phyloP scores from a whole-genome alignment of 2,888 invertebrate genomes.

The Periphyllus acericola region DNA sequence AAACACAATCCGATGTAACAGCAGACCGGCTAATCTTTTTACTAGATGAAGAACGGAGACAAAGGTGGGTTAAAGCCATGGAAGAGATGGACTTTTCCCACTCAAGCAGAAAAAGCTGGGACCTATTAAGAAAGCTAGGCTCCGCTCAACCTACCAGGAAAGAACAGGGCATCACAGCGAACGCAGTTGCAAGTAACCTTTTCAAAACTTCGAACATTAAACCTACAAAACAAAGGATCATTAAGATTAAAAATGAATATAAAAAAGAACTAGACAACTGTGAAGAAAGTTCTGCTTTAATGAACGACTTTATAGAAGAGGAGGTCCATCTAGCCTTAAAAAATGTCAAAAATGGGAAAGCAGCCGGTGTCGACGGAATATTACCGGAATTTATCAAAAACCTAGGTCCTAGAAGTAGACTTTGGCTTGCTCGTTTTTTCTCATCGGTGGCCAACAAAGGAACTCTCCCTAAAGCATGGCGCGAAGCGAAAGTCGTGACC shows the following conservation, averaged over 20 bases:
- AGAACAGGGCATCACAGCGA: neutral
- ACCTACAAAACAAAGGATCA: constrained; percentile 28
- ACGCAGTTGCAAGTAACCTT: no score
- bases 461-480: constrained; percentile 33
- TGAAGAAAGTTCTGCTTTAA: constrained; percentile 36
- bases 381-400: constrained; percentile 39
- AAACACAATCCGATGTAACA: constrained; percentile 35
- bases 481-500: no score
- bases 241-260: constrained; percentile 27
- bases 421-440: constrained; percentile 36
- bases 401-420: constrained; percentile 30
- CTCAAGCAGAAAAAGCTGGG: constrained; percentile 14
- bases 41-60: constrained; percentile 21
- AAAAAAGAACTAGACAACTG: constrained; percentile 40
- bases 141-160: constrained; percentile 12
- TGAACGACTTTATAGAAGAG: constrained; percentile 43
- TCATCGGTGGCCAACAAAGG: constrained; percentile 2
- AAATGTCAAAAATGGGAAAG: no score
- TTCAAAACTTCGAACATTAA: constrained; percentile 39
- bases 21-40: neutral
- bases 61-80: constrained; percentile 21
- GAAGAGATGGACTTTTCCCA: constrained; percentile 30
- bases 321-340: constrained; percentile 8
- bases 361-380: constrained; percentile 36
- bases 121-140: neutral